Evolutionary conservation across 1,140 invertebrate species (phyloP), one percentile per base, ranked within the genome.

Genomic region (Polyergus mexicanus): DNA sequence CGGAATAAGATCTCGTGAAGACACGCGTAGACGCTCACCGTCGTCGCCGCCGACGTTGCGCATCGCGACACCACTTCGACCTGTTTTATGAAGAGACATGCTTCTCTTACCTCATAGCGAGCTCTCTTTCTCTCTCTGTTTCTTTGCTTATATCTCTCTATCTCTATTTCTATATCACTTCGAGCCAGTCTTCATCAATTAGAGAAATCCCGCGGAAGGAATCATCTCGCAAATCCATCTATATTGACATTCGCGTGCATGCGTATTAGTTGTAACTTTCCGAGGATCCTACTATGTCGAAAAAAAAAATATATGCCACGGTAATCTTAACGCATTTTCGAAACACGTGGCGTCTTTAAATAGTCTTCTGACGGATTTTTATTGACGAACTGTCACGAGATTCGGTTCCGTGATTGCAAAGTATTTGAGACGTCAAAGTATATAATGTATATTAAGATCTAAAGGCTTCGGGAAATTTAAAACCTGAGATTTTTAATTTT

Each of bases 1-100:
- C 95, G 96, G 47, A 96, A 96, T 72, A 97, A 97, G 93, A 96
- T 96, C 87, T 96, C 96, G 95, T 97, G 96, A 97, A 95, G 94
- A 85, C 92, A 94, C 92, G 94, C 93, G 66, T 95, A 94, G 92
- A 81, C 47, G 89, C 69, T 66, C 87, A 75, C 11, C 78, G 56
- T 62, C 78, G 78, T 69, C 44, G 78, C 63, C 13, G 66, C 38
- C 68, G 76, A 68, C 63, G 76, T 80, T 56, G 78, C 22, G 78
- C 68, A 54, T 72, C n/a, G 66, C 78, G 78, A 81, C 66, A 47
- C 16, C 65, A 69, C n/a, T 35, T 16, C 63, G 32, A 78, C 44
- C 3, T 60, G 51, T 81, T 66, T 32, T 58, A 71, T 71, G n/a
- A 72, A n/a, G 28, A 69, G 65, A 38, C 44, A 74, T 3, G 16